These are phyloP conservation scores for Rugalucina vietnamica DNA, from an alignment of 2,888 invertebrate species.

Conservation along the genomic window DNA sequence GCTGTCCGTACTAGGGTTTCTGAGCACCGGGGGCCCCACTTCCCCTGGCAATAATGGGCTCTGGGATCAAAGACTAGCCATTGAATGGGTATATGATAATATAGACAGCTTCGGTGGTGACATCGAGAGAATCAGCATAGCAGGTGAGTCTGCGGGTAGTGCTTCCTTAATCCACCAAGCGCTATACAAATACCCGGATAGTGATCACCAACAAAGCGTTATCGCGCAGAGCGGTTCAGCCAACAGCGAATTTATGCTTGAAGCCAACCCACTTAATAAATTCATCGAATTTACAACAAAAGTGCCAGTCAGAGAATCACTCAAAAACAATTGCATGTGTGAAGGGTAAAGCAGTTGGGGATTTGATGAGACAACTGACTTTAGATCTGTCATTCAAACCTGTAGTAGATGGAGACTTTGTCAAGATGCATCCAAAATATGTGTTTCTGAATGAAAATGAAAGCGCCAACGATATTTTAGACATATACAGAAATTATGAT, in stretches of 20 bases:
- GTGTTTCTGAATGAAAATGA: not conserved
- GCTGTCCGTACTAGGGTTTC: not conserved
- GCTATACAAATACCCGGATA: not conserved
- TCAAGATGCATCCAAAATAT: not conserved
- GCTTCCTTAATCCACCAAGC: not conserved
- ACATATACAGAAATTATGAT: not conserved
- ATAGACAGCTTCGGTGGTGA: not conserved
- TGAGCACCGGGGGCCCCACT: not conserved
- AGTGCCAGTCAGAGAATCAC: not conserved
- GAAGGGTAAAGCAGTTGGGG: not conserved
- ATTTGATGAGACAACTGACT: not conserved
- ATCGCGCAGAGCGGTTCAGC: not conserved
- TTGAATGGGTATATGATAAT: conserved; percentile 84
- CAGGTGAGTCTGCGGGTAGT: not conserved
- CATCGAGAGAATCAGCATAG: not conserved
- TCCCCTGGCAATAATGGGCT: not conserved
- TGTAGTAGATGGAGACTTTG: not conserved
- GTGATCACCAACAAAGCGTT: not conserved
- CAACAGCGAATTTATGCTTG: not conserved
- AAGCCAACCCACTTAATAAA: not conserved
- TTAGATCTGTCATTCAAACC: not conserved
- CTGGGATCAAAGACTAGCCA: conserved; percentile 96
- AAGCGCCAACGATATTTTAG: not conserved
- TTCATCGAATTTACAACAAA: not conserved
- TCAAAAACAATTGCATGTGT: not conserved